Percentiles rank a stretch among this genome's conserved stretches.
Conservation (phyloP, 2,113 vertebrate genomes). For the Rhinoptilus africanus region DNA sequence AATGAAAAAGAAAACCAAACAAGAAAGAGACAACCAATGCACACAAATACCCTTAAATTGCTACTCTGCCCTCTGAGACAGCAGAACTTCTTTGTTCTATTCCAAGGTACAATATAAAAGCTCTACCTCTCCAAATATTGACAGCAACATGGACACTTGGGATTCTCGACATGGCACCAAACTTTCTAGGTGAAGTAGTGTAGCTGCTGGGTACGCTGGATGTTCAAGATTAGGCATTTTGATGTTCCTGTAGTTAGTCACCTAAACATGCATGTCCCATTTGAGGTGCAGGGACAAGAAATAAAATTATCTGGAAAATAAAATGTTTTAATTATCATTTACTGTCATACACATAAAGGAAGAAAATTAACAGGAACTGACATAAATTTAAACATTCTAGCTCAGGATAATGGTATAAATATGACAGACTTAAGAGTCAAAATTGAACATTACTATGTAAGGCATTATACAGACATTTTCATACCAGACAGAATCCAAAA, state of each 20-base stretch:
- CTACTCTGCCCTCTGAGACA: neutral
- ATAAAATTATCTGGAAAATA: neutral
- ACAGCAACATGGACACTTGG: constrained; percentile 81
- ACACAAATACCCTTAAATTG: neutral
- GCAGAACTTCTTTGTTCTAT: neutral
- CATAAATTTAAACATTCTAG: neutral
- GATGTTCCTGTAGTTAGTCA: neutral
- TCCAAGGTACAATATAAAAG: neutral
- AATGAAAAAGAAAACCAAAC: neutral
- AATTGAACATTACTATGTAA: neutral
- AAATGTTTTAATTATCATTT: neutral
- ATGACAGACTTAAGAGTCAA: neutral
- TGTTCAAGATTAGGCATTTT: constrained; percentile 73
- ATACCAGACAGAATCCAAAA: neutral
- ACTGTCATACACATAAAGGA: neutral
- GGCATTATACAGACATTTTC: neutral
- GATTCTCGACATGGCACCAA: constrained; percentile 84
- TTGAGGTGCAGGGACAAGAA: neutral
- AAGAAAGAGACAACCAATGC: neutral
- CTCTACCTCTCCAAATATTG: constrained; percentile 89
- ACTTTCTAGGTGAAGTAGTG: constrained; percentile 71
- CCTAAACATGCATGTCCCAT: neutral
- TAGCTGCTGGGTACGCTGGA: constrained; percentile 72
- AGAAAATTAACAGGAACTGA: neutral
- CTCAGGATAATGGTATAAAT: neutral